Evolutionary conservation across 2,888 invertebrate species (phyloP).

Genomic region (Elgonia sp.): DNA sequence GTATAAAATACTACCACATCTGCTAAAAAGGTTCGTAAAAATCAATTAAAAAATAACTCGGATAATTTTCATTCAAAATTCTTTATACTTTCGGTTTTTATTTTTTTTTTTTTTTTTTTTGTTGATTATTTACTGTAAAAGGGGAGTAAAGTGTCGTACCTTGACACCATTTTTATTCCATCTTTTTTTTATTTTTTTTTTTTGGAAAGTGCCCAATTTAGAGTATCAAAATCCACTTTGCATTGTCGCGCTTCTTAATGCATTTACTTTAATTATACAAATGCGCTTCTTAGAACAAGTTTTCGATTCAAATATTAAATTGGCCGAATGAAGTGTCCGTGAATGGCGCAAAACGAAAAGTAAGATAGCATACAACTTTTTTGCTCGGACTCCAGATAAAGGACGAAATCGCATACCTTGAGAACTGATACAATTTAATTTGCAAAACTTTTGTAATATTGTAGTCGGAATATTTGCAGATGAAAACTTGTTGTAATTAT

Average conservation of each 20-base stretch:
- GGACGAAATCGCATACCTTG: slow-evolving; percentile 54
- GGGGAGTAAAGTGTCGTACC: slow-evolving; percentile 43
- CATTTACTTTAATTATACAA: slow-evolving; percentile 69
- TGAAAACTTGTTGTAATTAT: slow-evolving; percentile 23
- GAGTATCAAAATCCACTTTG: slow-evolving; percentile 61
- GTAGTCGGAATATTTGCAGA: slow-evolving; percentile 18
- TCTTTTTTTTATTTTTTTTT: slow-evolving; percentile 7
- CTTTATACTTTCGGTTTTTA: neutral
- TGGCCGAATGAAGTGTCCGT: slow-evolving; percentile 58
- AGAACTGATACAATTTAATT: slow-evolving; percentile 54
- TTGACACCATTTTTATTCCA: slow-evolving; percentile 62
- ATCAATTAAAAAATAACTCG: no score
- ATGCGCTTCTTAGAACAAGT: slow-evolving; percentile 62
- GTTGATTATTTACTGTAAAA: neutral
- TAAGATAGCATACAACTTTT: slow-evolving; percentile 41
- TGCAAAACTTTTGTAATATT: slow-evolving; percentile 50
- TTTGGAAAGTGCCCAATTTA: slow-evolving; percentile 68
- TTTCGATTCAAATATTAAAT: slow-evolving; percentile 64
- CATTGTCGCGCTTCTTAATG: slow-evolving; percentile 66
- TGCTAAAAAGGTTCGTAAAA: no score
- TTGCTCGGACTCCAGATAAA: slow-evolving; percentile 38
- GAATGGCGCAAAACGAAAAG: slow-evolving; percentile 55
- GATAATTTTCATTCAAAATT: neutral
- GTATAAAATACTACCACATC: slow-evolving; percentile 15
- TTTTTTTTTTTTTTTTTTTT: neutral